Percentiles rank a stretch among this genome's conserved stretches.
These are phyloP conservation scores for Fragum fragum DNA, from an alignment of 2,888 invertebrate genomes.

Conservation along the genomic window DNA sequence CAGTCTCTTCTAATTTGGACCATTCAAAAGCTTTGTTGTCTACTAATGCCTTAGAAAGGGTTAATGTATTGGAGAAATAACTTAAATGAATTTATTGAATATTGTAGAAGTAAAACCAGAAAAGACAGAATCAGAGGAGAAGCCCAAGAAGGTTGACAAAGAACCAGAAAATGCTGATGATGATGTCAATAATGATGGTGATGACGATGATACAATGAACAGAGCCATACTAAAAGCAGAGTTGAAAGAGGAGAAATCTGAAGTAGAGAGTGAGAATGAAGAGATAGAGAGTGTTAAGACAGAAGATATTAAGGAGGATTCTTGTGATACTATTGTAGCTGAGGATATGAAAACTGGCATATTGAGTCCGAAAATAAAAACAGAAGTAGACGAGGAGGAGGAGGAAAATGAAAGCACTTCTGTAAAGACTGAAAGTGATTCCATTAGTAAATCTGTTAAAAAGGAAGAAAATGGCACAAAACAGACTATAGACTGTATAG, in stretches of 20 bases:
- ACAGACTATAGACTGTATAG: constrained; percentile 42
- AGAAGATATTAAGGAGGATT: constrained; percentile 48
- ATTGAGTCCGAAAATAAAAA: constrained; percentile 35
- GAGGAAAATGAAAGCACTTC: constrained; percentile 40
- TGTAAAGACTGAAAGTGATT: constrained; percentile 34
- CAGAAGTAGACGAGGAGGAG: constrained; percentile 48
- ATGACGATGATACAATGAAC: constrained; percentile 71
- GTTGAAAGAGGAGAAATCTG: constrained; percentile 37
- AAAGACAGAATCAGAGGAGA: constrained; percentile 39
- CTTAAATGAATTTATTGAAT: no score
- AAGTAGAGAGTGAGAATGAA: constrained; percentile 72
- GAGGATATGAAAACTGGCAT: constrained; percentile 55
- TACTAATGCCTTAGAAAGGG: no score
- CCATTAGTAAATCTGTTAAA: neutral
- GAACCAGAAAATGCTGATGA: constrained; percentile 57
- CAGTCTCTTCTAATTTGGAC: no score
- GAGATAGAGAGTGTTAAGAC: constrained; percentile 40
- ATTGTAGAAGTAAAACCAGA: constrained; percentile 44
- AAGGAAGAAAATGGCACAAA: constrained; percentile 43
- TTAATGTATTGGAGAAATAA: no score
- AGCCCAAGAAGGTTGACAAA: constrained; percentile 49
- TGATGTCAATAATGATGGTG: constrained; percentile 70
- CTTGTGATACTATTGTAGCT: constrained; percentile 45
- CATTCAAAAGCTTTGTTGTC: no score
- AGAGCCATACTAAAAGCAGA: constrained; percentile 60